Evolutionary conservation across 2,888 invertebrate species (phyloP).

Genomic region (Pandemis corylana): DNA sequence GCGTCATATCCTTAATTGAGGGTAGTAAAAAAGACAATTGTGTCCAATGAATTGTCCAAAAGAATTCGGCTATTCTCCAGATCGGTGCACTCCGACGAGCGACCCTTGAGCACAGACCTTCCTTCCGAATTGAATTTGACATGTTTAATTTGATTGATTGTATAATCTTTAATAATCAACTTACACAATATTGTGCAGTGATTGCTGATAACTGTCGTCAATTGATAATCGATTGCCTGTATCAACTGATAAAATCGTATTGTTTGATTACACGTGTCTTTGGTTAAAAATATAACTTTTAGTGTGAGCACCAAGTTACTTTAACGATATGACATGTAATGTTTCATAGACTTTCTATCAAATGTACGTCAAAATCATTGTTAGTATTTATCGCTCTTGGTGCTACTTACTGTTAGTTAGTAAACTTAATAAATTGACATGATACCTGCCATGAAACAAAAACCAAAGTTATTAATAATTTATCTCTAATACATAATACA

Average conservation of each 20-base stretch:
- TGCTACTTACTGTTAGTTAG: too few species aligned
- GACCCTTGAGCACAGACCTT: neutral
- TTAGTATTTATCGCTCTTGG: too few species aligned
- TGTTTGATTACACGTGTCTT: slow-evolving; percentile 6
- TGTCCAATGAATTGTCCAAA: neutral
- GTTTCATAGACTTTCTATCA: too few species aligned
- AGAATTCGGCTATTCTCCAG: neutral
- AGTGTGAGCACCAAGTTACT: neutral
- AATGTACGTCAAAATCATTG: too few species aligned
- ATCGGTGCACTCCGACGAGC: too few species aligned
- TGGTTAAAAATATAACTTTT: neutral
- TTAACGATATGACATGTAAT: neutral
- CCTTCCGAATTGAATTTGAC: neutral
- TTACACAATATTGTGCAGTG: slow-evolving; percentile 13
- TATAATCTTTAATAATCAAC: slow-evolving; percentile 17
- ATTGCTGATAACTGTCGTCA: slow-evolving; percentile 35
- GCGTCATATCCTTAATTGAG: neutral
- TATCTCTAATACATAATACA: too few species aligned
- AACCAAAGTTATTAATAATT: too few species aligned
- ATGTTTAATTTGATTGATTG: neutral
- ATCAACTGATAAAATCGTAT: slow-evolving; percentile 27
- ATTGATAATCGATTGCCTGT: slow-evolving; percentile 34
- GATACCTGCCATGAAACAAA: too few species aligned
- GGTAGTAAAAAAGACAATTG: neutral
- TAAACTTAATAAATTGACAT: too few species aligned